A percentile compares a stretch with the other conserved stretches of the same genome.
phyloP scores from a whole-genome alignment of 2,888 invertebrate genomes.

The Limnephilus rhombicus region DNA sequence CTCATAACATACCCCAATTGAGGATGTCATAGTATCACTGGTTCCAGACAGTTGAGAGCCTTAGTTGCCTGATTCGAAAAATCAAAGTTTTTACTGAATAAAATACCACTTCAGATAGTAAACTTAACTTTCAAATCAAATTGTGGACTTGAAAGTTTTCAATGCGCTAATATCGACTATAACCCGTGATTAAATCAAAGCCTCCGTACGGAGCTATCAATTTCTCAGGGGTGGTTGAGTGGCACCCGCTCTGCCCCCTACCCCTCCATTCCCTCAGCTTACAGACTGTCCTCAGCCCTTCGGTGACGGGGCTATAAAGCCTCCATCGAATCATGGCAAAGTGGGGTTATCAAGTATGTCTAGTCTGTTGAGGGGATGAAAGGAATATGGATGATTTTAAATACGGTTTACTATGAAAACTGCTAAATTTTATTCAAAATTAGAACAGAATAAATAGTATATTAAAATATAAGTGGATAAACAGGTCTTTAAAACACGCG shows the following conservation, averaged over 20 bases:
- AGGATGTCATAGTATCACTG: no score
- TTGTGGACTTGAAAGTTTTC: background rate
- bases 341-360: background rate
- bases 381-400: background rate
- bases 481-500: no score
- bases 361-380: background rate
- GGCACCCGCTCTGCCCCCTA: background rate
- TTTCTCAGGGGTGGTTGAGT: background rate
- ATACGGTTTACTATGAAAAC: background rate
- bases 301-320: background rate
- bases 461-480: no score
- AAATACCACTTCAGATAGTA: no score
- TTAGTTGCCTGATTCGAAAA: no score
- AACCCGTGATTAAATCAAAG: background rate
- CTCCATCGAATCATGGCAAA: conserved; percentile 7
- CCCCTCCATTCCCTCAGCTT: background rate
- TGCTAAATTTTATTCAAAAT: background rate
- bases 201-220: background rate
- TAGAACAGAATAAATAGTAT: background rate
- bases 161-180: background rate
- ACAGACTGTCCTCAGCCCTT: background rate
- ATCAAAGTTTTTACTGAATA: no score
- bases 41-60: no score
- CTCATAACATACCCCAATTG: no score
- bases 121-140: background rate